phyloP scores from a whole-genome alignment of 2,888 invertebrate genomes.

The Pollenia amentaria region DNA sequence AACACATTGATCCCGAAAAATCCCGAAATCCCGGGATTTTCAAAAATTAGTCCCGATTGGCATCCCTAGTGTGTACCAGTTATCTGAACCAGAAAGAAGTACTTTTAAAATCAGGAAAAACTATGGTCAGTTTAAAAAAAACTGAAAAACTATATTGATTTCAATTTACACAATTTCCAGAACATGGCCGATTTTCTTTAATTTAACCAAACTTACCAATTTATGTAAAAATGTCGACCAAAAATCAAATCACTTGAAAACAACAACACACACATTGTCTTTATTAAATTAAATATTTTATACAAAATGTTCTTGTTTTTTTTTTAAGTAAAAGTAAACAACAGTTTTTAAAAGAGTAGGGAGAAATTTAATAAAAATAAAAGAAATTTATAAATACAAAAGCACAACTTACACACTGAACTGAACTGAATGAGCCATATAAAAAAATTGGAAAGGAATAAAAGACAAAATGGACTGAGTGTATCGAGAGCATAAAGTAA shows the following conservation, averaged over 20 bases:
- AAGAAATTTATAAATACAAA: constrained; percentile 22
- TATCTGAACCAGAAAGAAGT: no score
- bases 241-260: constrained; percentile 69
- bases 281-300: constrained; percentile 67
- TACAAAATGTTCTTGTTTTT: constrained; percentile 57
- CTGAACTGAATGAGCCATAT: constrained; percentile 72
- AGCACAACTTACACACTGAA: constrained; percentile 69
- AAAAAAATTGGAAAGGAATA: not conserved
- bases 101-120: no score
- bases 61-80: no score
- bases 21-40: no score
- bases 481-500: constrained; percentile 75
- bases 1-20: no score
- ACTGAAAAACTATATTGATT: no score
- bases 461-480: not conserved
- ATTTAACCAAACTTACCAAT: not conserved
- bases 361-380: constrained; percentile 4
- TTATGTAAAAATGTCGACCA: not conserved
- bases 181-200: no score
- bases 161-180: no score
- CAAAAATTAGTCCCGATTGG: no score
- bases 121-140: no score
- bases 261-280: constrained; percentile 79
- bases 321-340: constrained; percentile 39
- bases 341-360: not conserved